These are phyloP conservation scores for Brachyptera putata DNA, from an alignment of 2,888 invertebrate species.

Conservation along the genomic window DNA sequence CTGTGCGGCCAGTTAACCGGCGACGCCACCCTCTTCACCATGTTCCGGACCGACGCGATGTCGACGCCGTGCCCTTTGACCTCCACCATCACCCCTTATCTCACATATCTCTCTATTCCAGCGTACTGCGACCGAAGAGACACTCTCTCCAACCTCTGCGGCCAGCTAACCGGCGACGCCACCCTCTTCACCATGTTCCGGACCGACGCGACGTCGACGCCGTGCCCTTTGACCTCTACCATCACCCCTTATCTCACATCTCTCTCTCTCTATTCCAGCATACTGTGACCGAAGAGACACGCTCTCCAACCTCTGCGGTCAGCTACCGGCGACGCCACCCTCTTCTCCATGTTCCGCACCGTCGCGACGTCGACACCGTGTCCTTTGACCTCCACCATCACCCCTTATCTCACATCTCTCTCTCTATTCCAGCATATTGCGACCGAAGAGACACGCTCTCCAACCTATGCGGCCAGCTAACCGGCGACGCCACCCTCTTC, in stretches of 20 bases:
- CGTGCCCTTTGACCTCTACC: slow-evolving; percentile 91
- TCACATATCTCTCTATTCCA: slow-evolving; percentile 41
- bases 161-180: slow-evolving; percentile 84
- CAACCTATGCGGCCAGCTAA: slow-evolving; percentile 79
- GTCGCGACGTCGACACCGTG: slow-evolving; percentile 84
- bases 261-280: slow-evolving; percentile 58
- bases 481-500: slow-evolving; percentile 81
- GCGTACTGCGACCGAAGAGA: slow-evolving; percentile 69
- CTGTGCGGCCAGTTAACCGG: slow-evolving; percentile 85
- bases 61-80: slow-evolving; percentile 89
- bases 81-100: no score
- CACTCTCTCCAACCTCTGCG: slow-evolving; percentile 74
- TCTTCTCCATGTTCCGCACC: slow-evolving; percentile 86
- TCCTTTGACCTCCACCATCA: no score
- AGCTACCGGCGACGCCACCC: slow-evolving; percentile 81
- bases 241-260: no score
- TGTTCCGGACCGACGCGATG: slow-evolving; percentile 83
- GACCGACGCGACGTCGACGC: slow-evolving; percentile 79
- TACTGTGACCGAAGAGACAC: slow-evolving; percentile 68
- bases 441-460: slow-evolving; percentile 67
- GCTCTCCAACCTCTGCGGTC: slow-evolving; percentile 74
- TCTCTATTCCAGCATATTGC: slow-evolving; percentile 63
- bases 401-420: no score
- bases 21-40: slow-evolving; percentile 81
- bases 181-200: slow-evolving; percentile 85